These are phyloP conservation scores for Scaptomyza tumidula DNA, from an alignment of 2,888 invertebrate species.

Conservation along the genomic window DNA sequence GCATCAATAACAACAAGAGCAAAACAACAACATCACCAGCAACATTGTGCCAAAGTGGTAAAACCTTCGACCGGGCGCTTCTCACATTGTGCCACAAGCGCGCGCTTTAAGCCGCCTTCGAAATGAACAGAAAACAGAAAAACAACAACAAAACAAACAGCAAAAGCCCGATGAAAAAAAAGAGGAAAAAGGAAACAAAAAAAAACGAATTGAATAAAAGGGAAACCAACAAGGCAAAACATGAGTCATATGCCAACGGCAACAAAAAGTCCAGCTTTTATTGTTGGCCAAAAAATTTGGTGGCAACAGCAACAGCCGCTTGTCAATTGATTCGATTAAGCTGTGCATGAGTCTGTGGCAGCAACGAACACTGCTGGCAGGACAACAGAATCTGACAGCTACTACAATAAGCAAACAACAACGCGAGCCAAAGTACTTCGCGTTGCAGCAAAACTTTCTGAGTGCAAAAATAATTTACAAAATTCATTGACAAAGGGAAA, in stretches of 20 bases:
- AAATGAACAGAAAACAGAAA: conserved; percentile 10
- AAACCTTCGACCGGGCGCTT: conserved; percentile 50
- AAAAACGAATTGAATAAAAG: conserved; percentile 30
- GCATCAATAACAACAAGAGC: conserved; percentile 33
- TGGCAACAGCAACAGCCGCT: conserved; percentile 18
- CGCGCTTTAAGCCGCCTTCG: conserved; percentile 58
- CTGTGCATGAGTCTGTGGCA: conserved; percentile 25
- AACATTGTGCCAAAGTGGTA: conserved; percentile 45
- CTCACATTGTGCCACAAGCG: conserved; percentile 56
- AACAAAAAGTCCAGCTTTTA: conserved; percentile 36
- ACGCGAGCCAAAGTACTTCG: too few species aligned
- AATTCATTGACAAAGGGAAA: too few species aligned
- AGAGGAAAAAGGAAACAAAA: conserved; percentile 6
- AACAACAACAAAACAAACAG: conserved; percentile 2
- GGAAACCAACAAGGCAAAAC: conserved; percentile 39
- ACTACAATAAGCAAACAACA: background rate
- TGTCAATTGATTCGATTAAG: conserved; percentile 57
- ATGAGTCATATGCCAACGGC: conserved; percentile 57
- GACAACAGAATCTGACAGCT: background rate
- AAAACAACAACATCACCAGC: conserved; percentile 19
- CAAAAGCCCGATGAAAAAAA: conserved; percentile 23
- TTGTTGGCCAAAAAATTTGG: conserved; percentile 32
- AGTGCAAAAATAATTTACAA: too few species aligned
- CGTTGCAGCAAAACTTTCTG: too few species aligned
- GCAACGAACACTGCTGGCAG: background rate